Evolutionary conservation across 1,140 invertebrate genomes (phyloP), one percentile per base, ranked within the genome.

Genomic region (Drosophila neocordata): DNA sequence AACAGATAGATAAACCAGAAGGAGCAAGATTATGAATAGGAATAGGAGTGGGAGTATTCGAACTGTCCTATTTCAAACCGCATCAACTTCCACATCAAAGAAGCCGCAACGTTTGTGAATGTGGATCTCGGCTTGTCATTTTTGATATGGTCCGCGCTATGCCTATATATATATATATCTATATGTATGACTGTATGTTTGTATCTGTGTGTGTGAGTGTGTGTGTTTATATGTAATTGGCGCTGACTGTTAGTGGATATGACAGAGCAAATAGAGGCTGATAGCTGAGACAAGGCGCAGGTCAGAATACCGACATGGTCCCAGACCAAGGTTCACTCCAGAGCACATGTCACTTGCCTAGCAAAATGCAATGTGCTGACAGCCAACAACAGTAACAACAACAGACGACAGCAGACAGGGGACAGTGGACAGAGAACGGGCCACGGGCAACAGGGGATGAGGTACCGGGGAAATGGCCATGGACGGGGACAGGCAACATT

Each of bases 211-310:
- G 57, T 34, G 38, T 73, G 57, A 24, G 38, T 73, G 48, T 61
- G n/a, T 62, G 44, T 53, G 41, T 69, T 37, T 66, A n/a, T 37
- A 31, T 88, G 72, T 58, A 73, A 70, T 67, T 83, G 84, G 74
- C 76, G 80, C 59, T 77, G 59, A 83, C 66, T 65, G 63, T 72
- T 69, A 88, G 69, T 87, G 83, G 65, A 79, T 83, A 31, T 89
- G 83, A 89, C 83, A 89, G 60, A 67, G 67, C 66, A 79, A 69
- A 88, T 83, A 89, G 66, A 88, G 65, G 69, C 56, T 87, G 83
- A 87, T 83, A 73, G 76, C 72, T 71, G 48, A 79, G 55, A 73
- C 61, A 69, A 64, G 70, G 71, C 79, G 79, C 75, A 64, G 71
- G 73, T 67, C 20, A 74, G 41, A 55, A 27, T 64, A 20, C 22